These are phyloP conservation scores for Bovichtus diacanthus DNA, from an alignment of 2,797 vertebrate species.

Conservation along the genomic window DNA sequence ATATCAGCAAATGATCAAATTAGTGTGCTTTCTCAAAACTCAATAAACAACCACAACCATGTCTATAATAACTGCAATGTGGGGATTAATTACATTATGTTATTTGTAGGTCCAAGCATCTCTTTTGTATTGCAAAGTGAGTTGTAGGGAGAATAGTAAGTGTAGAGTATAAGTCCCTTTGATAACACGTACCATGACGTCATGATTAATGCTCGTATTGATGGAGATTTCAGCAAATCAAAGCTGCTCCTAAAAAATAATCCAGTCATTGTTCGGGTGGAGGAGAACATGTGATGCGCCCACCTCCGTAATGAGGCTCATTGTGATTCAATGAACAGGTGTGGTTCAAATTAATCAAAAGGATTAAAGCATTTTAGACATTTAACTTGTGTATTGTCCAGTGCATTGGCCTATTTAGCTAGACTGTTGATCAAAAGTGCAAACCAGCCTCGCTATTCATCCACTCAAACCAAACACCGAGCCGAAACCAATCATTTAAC, in stretches of 20 bases:
- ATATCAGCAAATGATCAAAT: background rate
- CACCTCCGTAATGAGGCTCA: constrained; percentile 39
- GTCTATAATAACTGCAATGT: background rate
- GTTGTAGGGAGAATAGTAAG: background rate
- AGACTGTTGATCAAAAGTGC: constrained; percentile 67
- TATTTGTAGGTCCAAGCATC: background rate
- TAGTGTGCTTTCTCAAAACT: background rate
- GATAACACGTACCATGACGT: background rate
- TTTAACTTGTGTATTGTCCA: constrained; percentile 44
- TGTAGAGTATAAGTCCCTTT: background rate
- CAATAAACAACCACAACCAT: background rate
- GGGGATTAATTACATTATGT: background rate
- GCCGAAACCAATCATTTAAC: constrained; percentile 80
- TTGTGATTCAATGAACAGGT: constrained; percentile 66
- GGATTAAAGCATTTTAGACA: constrained; percentile 64
- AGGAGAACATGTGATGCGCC: constrained; percentile 9
- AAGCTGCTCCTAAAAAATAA: constrained; percentile 12
- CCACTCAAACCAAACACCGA: constrained; percentile 76
- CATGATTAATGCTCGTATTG: constrained; percentile 21
- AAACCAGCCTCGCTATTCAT: constrained; percentile 60
- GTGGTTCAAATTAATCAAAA: constrained; percentile 66
- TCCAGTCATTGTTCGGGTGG: constrained; percentile 20
- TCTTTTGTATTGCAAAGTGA: constrained; percentile 10
- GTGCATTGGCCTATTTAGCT: constrained; percentile 42
- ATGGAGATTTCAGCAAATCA: constrained; percentile 28